Base-by-base conservation (phyloP, 2,113 vertebrate genomes). In the Neoarius graeffei region DNA sequence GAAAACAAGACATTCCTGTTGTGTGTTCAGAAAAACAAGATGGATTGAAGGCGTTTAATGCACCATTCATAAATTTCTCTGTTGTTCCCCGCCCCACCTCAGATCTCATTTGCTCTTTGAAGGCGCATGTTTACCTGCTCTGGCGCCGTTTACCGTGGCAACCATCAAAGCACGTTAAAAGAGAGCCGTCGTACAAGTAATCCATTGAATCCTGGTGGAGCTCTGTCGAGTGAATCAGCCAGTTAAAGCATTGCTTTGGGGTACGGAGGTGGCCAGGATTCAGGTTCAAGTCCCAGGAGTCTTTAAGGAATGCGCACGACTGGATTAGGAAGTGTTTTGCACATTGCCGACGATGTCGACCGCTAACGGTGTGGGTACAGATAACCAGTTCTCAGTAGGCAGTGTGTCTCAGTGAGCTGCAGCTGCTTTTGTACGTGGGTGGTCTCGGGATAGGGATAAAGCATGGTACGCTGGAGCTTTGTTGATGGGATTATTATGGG, bases 11-110 rank as follows among this genome's bases (percentile, higher is more conserved):
- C 10, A 80, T 9, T 2, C 59, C 86, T 92, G 93, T 93, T 93
- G 91, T 93, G 59, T 89, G 77, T 76, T 81, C 81, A 73, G 85
- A 48, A 90, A 91, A 90, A 89, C 59, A 84, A 79, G 92, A 91
- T 57, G 87, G 89, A 91, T 84, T 89, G 64, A 69, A 67, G 27
- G 10, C 56, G 42, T 80, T 42, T 50, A 89, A 93, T 93, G 87
- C 91, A 94, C 94, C 89, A 94, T 93, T 92, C 93, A 94, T 94
- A 89, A 93, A 89, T 19, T 85, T 71, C 67, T n/a, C 59, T 69
- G 64, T 73, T 59, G 85, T 80, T 66, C 52, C 77, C 23, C 57
- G 3, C 67, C 83, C 54, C 11, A 11, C 60, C 50, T 84, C 54
- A 71, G 81, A 84, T 84, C 89, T 74, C 74, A 27, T 14, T 64